Percentiles rank a stretch among this genome's conserved stretches.
phyloP scores from a whole-genome alignment of 1,140 invertebrate genomes.

The Drosophila prosaltans region DNA sequence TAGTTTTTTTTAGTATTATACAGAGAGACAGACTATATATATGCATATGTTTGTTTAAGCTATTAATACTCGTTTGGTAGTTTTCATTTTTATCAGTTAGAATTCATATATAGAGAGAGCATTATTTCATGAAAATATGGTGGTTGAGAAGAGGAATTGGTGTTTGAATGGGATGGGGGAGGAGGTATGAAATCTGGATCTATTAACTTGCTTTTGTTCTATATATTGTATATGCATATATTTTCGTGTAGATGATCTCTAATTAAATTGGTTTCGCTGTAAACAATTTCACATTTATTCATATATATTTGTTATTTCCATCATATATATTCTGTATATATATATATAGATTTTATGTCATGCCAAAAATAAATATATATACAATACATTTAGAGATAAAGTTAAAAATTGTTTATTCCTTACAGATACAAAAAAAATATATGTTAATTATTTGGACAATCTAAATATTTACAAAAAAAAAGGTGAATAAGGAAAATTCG shows the following conservation, averaged over 20 bases:
- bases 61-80: constrained; percentile 79
- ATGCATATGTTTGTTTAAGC: constrained; percentile 65
- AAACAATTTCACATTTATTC: constrained; percentile 69
- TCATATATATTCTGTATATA: constrained; percentile 41
- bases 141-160: background rate
- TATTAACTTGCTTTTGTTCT: constrained; percentile 13
- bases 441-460: constrained; percentile 40
- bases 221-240: constrained; percentile 12
- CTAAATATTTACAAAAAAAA: constrained; percentile 7
- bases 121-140: constrained; percentile 24
- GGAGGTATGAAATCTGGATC: background rate
- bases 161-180: constrained; percentile 18
- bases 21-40: constrained; percentile 70
- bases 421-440: constrained; percentile 70
- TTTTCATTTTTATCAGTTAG: constrained; percentile 63
- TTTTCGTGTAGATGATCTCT: constrained; percentile 10
- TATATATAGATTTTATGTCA: constrained; percentile 23
- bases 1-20: constrained; percentile 56
- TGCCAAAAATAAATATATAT: constrained; percentile 21
- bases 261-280: constrained; percentile 56
- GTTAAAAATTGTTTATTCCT: constrained; percentile 67
- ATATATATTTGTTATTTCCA: constrained; percentile 53
- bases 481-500: background rate
- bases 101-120: constrained; percentile 30
- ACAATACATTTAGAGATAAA: constrained; percentile 68